A percentile compares a stretch with the other conserved stretches of the same genome.
These are phyloP conservation scores for Nansenia antarctica DNA, from an alignment of 2,113 vertebrate genomes.

Conservation along the genomic window DNA sequence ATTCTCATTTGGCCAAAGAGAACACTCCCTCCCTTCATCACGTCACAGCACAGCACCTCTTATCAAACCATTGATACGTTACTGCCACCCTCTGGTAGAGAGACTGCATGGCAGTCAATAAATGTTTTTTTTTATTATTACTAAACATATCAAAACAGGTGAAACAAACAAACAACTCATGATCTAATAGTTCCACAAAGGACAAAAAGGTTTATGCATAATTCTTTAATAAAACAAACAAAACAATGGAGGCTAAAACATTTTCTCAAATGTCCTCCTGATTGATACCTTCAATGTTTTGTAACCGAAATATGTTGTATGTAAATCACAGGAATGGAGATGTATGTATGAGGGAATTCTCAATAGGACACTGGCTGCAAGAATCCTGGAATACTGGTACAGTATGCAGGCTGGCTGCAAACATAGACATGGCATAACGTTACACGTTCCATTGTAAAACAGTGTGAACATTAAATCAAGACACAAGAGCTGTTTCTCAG, in stretches of 20 bases:
- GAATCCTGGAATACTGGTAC: neutral
- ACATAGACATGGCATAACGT: neutral
- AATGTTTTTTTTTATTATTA: neutral
- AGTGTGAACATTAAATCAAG: neutral
- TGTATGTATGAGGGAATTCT: neutral
- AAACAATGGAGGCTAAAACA: no score
- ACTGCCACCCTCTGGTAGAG: neutral
- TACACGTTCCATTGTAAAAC: neutral
- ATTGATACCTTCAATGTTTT: neutral
- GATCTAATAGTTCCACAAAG: no score
- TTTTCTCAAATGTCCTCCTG: neutral
- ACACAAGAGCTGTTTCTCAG: neutral
- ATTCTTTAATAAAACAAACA: no score
- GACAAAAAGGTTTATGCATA: no score
- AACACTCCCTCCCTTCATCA: no score
- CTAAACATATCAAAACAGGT: neutral
- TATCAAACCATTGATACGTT: no score
- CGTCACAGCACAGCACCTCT: no score
- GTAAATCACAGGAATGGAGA: neutral
- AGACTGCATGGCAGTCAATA: neutral
- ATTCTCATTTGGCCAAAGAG: no score
- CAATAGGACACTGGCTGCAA: neutral
- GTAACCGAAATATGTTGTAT: neutral
- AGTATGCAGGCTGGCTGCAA: neutral
- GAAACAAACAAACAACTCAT: no score